Percentiles rank a stretch among this genome's conserved stretches.
These are phyloP conservation scores for Conops quadrifasciatus DNA, from an alignment of 2,888 invertebrate species.

Conservation along the genomic window DNA sequence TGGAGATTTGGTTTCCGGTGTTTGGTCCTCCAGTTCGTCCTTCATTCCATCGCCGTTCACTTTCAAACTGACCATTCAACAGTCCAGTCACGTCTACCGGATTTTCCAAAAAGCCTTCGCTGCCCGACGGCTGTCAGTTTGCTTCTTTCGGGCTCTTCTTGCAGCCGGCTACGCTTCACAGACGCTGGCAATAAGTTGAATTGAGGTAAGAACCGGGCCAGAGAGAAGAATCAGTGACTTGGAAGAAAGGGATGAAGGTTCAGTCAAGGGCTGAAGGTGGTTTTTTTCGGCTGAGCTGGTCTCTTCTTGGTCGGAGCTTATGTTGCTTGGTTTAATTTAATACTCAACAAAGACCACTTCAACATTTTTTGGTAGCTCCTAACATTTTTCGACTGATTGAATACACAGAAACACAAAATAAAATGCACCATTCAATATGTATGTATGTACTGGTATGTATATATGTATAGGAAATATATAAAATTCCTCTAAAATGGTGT, in stretches of 20 bases:
- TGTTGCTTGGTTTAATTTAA: constrained; percentile 13
- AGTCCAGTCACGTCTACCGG: constrained; percentile 28
- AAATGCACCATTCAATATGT: neutral
- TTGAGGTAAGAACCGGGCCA: constrained; percentile 8
- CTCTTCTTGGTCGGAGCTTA: constrained; percentile 2
- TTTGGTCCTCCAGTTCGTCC: neutral
- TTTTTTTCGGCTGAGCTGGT: constrained; percentile 12
- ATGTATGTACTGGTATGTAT: neutral
- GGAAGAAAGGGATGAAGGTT: neutral
- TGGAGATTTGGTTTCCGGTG: constrained; percentile 15
- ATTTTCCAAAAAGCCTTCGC: constrained; percentile 21
- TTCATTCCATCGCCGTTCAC: neutral
- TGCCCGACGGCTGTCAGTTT: constrained; percentile 20
- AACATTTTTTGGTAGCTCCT: neutral
- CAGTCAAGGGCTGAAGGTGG: constrained; percentile 15
- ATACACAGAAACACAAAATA: neutral
- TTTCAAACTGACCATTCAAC: neutral
- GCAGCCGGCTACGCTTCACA: constrained; percentile 4
- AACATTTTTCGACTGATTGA: neutral
- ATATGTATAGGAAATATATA: neutral
- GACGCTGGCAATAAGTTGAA: constrained; percentile 24
- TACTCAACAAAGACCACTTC: constrained; percentile 11
- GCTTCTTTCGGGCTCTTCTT: neutral
- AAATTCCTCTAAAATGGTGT: no score
- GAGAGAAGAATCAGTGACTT: neutral